phyloP scores from a whole-genome alignment of 2,888 invertebrate species.

The Flabesymbios commensalis region DNA sequence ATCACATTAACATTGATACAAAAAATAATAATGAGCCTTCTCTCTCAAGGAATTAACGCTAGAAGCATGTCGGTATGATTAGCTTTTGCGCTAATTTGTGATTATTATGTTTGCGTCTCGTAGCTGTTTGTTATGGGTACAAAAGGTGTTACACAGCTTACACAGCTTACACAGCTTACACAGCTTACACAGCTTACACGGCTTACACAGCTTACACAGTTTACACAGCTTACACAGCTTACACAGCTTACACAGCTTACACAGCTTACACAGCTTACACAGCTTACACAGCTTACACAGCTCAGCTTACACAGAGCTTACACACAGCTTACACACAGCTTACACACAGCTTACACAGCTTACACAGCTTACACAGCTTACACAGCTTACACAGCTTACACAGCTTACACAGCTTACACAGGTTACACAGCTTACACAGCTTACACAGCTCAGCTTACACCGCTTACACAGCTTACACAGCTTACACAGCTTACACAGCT shows the following conservation, averaged over 20 bases:
- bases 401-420: background rate
- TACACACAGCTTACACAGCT: background rate
- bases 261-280: background rate
- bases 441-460: background rate
- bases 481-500: background rate
- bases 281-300: background rate
- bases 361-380: background rate
- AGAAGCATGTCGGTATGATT: no score
- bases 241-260: background rate
- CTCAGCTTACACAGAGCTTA: no score
- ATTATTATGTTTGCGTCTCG: no score
- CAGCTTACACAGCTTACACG: background rate
- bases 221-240: background rate
- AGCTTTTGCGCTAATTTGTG: no score
- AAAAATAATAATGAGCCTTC: no score
- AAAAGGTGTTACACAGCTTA: background rate
- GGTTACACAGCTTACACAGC: background rate
- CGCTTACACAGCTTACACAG: background rate
- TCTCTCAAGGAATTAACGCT: no score
- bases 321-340: background rate
- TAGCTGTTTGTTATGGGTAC: no score
- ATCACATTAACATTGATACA: no score
- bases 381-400: background rate
- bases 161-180: background rate
- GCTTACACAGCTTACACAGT: background rate